phyloP scores from a whole-genome alignment of 2,888 invertebrate genomes.

The Xylophagus ater region DNA sequence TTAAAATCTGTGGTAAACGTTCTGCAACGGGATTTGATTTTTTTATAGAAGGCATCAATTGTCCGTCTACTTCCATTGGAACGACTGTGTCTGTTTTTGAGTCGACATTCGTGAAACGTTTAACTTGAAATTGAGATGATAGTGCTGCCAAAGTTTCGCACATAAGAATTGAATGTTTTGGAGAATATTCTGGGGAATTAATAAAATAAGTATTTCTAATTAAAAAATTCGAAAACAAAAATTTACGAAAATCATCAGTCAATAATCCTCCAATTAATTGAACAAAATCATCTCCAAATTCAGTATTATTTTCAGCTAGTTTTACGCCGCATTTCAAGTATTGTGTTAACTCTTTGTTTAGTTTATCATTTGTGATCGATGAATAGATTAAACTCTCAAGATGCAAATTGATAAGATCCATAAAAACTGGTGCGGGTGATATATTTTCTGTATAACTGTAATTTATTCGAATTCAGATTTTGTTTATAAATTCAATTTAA shows the following conservation, averaged over 20 bases:
- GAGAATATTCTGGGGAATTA: slow-evolving; percentile 25
- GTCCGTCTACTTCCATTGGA: slow-evolving; percentile 13
- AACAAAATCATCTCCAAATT: slow-evolving; percentile 53
- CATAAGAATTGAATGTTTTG: slow-evolving; percentile 40
- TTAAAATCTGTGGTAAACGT: slow-evolving; percentile 30
- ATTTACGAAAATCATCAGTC: slow-evolving; percentile 29
- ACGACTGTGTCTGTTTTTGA: slow-evolving; percentile 4
- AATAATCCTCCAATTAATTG: slow-evolving; percentile 46
- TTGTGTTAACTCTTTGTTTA: slow-evolving; percentile 31
- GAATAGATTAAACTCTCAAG: slow-evolving; percentile 35
- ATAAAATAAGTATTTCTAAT: slow-evolving; percentile 2
- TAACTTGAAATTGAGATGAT: slow-evolving; percentile 45
- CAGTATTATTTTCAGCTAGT: slow-evolving; percentile 51
- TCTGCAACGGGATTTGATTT: slow-evolving; percentile 22
- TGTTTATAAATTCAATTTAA: background rate
- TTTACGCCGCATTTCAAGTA: slow-evolving; percentile 55
- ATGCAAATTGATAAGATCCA: slow-evolving; percentile 33
- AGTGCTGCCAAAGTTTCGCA: slow-evolving; percentile 68
- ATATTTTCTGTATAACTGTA: slow-evolving; percentile 19
- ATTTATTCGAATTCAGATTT: background rate
- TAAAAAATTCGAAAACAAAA: background rate
- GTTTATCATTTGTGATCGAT: slow-evolving; percentile 31
- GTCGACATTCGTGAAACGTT: slow-evolving; percentile 20
- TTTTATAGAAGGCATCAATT: background rate
- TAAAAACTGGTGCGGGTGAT: slow-evolving; percentile 25